Conservation (phyloP, 2,113 vertebrate species). For the Tyrannus savana region DNA sequence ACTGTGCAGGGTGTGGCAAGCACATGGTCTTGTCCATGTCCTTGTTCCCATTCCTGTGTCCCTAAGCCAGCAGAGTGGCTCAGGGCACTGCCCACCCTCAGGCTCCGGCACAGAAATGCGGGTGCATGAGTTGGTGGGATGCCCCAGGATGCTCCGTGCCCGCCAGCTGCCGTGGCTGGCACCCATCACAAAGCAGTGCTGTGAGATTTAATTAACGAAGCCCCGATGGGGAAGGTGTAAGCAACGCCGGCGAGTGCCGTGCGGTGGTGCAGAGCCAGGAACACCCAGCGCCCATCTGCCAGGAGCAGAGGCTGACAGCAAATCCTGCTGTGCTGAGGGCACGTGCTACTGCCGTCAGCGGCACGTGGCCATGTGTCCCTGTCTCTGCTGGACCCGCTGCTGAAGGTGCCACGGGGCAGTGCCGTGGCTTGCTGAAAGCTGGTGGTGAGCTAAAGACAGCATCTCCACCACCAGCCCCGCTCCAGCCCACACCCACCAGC, state of each 20-base stretch:
- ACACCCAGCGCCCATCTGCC: neutral
- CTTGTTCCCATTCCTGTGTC: neutral
- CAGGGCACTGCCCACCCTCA: neutral
- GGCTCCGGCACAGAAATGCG: rapidly evolving
- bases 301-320: neutral
- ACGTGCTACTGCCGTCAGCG: rapidly evolving
- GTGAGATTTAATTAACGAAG: neutral
- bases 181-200: neutral
- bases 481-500: neutral
- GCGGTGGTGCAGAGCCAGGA: neutral
- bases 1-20: neutral
- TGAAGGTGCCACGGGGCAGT: rapidly evolving
- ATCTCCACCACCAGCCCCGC: neutral
- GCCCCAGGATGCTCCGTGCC: neutral
- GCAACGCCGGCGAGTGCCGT: neutral
- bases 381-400: neutral
- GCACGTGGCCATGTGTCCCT: rapidly evolving
- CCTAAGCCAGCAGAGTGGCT: neutral
- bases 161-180: neutral
- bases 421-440: rapidly evolving
- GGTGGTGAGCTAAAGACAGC: rapidly evolving
- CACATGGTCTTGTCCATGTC: neutral
- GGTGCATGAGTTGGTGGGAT: neutral
- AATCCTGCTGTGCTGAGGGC: neutral
- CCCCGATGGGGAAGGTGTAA: neutral